Evolutionary conservation across 1,140 invertebrate genomes (phyloP), one percentile per base, ranked within the genome.

Genomic region (Glossosoma conforme): DNA sequence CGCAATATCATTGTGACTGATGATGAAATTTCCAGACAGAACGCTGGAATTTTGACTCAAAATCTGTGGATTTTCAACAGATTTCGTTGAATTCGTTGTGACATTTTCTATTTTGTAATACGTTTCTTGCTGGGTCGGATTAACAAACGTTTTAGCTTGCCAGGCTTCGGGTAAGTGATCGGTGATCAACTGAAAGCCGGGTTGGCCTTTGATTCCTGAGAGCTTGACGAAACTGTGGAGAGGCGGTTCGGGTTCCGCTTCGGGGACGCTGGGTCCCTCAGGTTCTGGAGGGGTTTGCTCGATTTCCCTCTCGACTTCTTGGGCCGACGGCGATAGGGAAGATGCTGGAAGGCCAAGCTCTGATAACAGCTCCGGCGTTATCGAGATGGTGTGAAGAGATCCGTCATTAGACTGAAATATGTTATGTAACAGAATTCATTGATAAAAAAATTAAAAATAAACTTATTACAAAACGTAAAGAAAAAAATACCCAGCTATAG

Each of bases 341-440:
- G 40, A 21, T 55, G 44, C 14, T 55, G 53, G 28, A 2, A 55
- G n/a, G 13, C 53, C 53, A 19, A 55, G 25, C 21, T 55, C 46
- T 14, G 32, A 41, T 28, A 55, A 15, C 33, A 49, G 53, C 24
- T 55, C 53, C 3, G 53, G 33, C 6, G 53, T 55, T 8, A 55
- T 18, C 6, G 47, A 43, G 4, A 55, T 55, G 14, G 53, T 55
- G 9, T 47, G 45, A 2, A 55, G 40, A 3, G 33, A 37, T 6
- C 44, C 52, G 45, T 55, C 53, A 18, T 35, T 55, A 11, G 46
- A 21, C 53, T 55, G 35, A 24, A 55, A n/a, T n/a, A n/a, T n/a
- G n/a, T n/a, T n/a, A n/a, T n/a, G n/a, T n/a, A n/a, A n/a, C n/a
- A n/a, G n/a, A n/a, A n/a, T n/a, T n/a, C n/a, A n/a, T n/a, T n/a